Conservation (phyloP, 2,113 vertebrate species). For the Acanthisitta chloris region DNA sequence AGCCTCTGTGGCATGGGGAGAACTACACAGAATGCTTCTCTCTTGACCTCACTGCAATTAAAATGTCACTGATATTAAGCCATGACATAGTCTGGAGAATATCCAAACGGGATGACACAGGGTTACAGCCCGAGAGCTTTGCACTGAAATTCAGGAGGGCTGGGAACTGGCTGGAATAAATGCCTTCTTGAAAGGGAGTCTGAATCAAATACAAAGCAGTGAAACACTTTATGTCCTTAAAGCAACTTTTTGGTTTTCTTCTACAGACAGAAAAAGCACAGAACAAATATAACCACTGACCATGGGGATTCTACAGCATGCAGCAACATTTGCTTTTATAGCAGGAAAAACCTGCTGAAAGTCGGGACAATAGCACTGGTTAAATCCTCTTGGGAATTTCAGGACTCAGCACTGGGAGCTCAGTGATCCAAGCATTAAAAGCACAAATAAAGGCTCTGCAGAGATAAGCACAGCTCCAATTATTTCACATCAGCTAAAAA, state of each 20-base stretch:
- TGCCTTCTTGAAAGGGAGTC: neutral
- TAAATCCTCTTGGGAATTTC: neutral
- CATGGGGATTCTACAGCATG: neutral
- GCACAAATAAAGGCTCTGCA: constrained; percentile 5
- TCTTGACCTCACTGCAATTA: constrained; percentile 16
- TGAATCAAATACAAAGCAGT: neutral
- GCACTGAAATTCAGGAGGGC: neutral
- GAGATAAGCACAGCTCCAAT: constrained; percentile 26
- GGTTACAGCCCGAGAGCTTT: neutral
- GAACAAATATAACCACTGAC: neutral
- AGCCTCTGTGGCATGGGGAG: neutral
- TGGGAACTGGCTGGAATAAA: neutral
- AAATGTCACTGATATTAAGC: neutral
- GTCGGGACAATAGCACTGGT: neutral
- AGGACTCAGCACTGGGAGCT: neutral
- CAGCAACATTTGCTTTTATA: neutral
- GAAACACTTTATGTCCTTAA: neutral
- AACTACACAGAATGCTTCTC: neutral
- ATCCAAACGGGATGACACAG: neutral
- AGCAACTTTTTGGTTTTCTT: neutral
- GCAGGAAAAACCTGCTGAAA: neutral
- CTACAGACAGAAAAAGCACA: neutral
- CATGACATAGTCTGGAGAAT: neutral
- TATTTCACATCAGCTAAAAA: neutral
- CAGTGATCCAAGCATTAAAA: neutral